Percentiles rank a stretch among this genome's conserved stretches.
Evolutionary conservation across 2,797 vertebrate species (phyloP).

Genomic region (Phoeniculus purpureus): DNA sequence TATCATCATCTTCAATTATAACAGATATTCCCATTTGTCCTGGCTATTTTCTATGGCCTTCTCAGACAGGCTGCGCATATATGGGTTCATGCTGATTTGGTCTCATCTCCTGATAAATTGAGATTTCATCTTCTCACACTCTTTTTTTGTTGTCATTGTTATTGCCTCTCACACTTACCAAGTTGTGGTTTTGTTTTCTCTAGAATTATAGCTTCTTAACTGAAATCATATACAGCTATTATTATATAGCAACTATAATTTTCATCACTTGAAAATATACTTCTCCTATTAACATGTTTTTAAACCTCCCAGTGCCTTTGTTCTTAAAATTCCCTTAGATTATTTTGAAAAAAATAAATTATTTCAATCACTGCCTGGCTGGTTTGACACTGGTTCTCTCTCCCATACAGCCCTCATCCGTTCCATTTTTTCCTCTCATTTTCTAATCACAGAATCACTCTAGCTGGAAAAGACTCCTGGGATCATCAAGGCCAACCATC

Average conservation of each 20-base stretch:
- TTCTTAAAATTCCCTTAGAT: not conserved
- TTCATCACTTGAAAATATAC: not conserved
- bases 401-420: not conserved
- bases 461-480: too few relatives aligned
- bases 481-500: too few relatives aligned
- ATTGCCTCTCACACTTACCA: not conserved
- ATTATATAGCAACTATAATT: not conserved
- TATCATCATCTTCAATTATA: not conserved
- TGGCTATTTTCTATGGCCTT: not conserved
- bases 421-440: not conserved
- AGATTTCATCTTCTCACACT: not conserved
- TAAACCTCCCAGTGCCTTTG: not conserved
- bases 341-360: not conserved
- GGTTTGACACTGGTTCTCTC: not conserved
- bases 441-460: too few relatives aligned
- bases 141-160: not conserved
- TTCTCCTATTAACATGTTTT: not conserved
- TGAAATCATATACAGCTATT: not conserved
- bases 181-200: not conserved
- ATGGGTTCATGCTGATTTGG: not conserved
- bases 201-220: not conserved
- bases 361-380: not conserved
- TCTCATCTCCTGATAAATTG: not conserved
- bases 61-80: not conserved
- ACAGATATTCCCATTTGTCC: not conserved